Evolutionary conservation across 37 sponge, comb jelly and placozoan genomes (phyloP).

Genomic region (Aplysina aerophoba): DNA sequence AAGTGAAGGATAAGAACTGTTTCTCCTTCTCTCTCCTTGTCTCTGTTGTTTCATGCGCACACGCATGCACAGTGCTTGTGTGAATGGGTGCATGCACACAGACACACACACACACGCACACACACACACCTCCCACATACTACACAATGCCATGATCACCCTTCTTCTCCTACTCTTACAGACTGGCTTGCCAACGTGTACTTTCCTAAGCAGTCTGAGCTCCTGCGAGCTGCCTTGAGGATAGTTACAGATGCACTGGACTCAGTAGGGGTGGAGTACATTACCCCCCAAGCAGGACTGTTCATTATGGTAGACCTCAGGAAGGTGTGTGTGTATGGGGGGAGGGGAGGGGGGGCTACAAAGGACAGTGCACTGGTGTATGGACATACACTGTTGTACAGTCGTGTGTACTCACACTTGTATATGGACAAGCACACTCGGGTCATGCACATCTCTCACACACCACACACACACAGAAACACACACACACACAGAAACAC

Average conservation of each 20-base stretch:
- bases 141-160: not conserved
- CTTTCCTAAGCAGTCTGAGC: constrained; percentile 11
- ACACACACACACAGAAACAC: too few relatives aligned
- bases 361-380: too few relatives aligned
- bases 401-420: too few relatives aligned
- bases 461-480: too few relatives aligned
- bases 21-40: too few relatives aligned
- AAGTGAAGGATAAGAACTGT: too few relatives aligned
- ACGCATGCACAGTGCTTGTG: too few relatives aligned
- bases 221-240: not conserved
- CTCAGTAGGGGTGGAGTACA: not conserved
- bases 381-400: too few relatives aligned
- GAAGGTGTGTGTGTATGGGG: not conserved
- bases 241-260: constrained; percentile 21
- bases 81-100: constrained; percentile 3
- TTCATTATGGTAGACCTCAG: not conserved
- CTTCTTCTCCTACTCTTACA: not conserved
- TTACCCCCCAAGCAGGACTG: not conserved
- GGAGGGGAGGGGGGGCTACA: too few relatives aligned
- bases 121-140: constrained; percentile 13
- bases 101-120: constrained; percentile 25
- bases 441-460: too few relatives aligned
- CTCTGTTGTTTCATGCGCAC: not conserved
- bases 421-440: too few relatives aligned
- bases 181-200: constrained; percentile 12